phyloP scores from a whole-genome alignment of 2,888 invertebrate species.

The Gastrophysa polygoni region DNA sequence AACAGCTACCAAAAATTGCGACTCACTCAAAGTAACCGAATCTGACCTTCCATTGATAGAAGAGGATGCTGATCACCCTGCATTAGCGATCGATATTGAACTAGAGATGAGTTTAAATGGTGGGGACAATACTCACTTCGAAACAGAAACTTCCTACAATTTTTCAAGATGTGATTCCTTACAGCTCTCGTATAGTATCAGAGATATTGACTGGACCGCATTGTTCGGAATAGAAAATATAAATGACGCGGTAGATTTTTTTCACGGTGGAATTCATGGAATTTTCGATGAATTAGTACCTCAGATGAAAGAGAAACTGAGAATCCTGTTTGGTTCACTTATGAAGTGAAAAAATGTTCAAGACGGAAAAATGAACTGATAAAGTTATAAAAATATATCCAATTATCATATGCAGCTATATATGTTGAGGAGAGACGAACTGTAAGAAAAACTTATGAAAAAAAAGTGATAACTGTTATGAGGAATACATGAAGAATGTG shows the following conservation, averaged over 20 bases:
- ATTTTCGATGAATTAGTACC: constrained; percentile 1
- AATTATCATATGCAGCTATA: background rate
- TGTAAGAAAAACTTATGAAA: too few species aligned
- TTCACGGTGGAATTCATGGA: background rate
- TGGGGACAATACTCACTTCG: background rate
- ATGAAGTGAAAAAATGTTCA: background rate
- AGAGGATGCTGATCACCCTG: background rate
- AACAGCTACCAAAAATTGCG: background rate
- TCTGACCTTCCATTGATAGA: constrained; percentile 2
- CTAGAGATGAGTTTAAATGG: background rate
- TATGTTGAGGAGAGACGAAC: too few species aligned
- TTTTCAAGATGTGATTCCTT: constrained; percentile 2
- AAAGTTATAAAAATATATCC: background rate
- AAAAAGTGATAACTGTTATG: too few species aligned
- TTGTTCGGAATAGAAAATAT: background rate
- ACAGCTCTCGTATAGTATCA: constrained; percentile 1
- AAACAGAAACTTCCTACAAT: background rate
- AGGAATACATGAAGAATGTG: too few species aligned
- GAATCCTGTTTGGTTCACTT: constrained; percentile 1
- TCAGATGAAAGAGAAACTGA: constrained; percentile 3
- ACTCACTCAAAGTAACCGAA: background rate
- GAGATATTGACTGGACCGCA: constrained; percentile 7
- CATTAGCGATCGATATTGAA: background rate
- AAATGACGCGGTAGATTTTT: background rate
- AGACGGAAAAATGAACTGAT: background rate